Base-by-base conservation (phyloP, 1,140 invertebrate species). In the Capitella teleta region DNA sequence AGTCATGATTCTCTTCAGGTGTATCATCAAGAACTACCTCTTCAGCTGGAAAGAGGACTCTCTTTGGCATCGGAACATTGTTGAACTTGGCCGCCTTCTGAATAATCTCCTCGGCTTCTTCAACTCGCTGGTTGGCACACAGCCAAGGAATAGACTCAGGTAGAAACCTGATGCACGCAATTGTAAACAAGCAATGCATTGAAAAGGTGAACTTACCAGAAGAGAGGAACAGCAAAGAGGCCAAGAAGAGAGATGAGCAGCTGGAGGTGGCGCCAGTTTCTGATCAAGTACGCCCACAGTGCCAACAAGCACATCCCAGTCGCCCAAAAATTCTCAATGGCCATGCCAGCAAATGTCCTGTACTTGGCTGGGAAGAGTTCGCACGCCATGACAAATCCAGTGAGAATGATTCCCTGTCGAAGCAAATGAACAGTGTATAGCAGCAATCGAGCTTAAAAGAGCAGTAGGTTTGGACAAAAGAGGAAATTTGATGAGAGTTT, bases 341-440 rank as follows among this genome's bases (percentile, higher is more conserved):
- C 67, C 19, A 74, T 62, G 1, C 72, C 73, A 1, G 77, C 70
- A 51, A 72, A 57, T 10, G 77, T 73, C 12, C 78, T 67, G 40
- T 66, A 62, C 19, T 60, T 67, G 1, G 67, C 62, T 1, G 78
- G 73, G 38, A 79, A 77, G 2, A 78, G 58, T 58, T 80, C 79
- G 43, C 61, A 60, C 34, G 68, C 54, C 61, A 67, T 60, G 16
- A 67, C 61, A 52, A 61, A 70, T 1, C 59, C 54, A 10, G 57
- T 54, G 38, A 70, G 49, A 16, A 57, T 56, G 41, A 68, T 65
- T 21, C 61, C 61, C 67, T 70, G 53, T 19, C 61, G 52, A 21
- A 34, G 41, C 46, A 42, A 37, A 44, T 28, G 28, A 8, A 49
- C 32, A 19, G 38, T 5, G n/a, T 24, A 12, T 5, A 14, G 37